Conservation (phyloP, 2,113 vertebrate species). For the Mormoops blainvillei region DNA sequence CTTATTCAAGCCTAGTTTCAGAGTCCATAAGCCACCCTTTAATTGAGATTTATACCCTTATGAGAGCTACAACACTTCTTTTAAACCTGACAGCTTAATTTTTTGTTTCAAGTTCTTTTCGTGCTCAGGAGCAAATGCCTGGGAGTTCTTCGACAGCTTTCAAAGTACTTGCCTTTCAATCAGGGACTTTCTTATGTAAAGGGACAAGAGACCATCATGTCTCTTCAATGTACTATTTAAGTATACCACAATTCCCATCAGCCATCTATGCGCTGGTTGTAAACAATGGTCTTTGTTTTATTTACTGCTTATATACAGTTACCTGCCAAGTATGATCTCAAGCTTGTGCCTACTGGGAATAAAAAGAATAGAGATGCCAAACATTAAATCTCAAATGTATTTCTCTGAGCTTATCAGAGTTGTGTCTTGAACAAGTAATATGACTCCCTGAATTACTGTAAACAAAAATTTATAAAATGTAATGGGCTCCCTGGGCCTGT, state of each 20-base stretch:
- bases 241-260: neutral
- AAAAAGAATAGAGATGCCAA: neutral
- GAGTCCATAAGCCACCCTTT: neutral
- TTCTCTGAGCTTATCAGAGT: neutral
- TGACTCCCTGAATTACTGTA: neutral
- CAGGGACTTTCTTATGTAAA: neutral
- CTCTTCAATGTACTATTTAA: neutral
- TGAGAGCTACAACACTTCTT: neutral
- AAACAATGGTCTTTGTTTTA: neutral
- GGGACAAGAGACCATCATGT: neutral
- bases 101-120: neutral
- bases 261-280: neutral
- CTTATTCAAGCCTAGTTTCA: neutral
- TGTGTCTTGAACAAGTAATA: neutral
- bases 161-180: slow-evolving; percentile 15
- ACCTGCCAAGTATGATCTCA: slow-evolving; percentile 4
- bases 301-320: neutral
- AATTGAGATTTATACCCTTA: neutral
- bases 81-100: neutral
- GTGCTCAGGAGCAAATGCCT: neutral
- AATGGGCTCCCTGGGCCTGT: neutral
- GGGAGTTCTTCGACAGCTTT: slow-evolving; percentile 4
- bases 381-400: neutral
- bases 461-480: slow-evolving; percentile 11
- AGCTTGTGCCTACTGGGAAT: neutral